Base-by-base conservation (phyloP, 2,888 invertebrate species). In the Sminthurinus aureus region DNA sequence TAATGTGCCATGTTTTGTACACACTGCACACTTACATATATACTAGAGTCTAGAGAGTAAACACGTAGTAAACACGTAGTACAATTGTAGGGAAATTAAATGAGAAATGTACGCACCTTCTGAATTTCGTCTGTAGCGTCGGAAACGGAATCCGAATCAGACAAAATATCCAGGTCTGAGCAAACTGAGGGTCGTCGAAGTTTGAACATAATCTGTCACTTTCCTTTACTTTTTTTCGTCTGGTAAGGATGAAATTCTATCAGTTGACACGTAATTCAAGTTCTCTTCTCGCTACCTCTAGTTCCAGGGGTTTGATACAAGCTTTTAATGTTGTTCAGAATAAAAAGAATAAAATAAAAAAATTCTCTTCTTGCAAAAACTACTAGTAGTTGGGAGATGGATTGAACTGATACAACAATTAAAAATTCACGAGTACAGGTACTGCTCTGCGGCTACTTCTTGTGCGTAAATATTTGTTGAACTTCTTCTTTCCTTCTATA, bases 351-450 rank as follows among this genome's bases (percentile, higher is more conserved):
- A 38, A 38, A 38, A 38, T 38, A 38, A 38, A 38, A 38, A 38
- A 38, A 38, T 38, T 38, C 38, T 38, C 38, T 38, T 38, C 38
- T 38, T 4, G 38, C 38, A 38, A 38, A 38, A 38, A 38, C 38
- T 38, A 38, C 38, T 38, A 38, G 38, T 6, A 38, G 38, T 6
- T 38, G 38, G 38, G 38, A 38, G 38, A 38, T 38, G 38, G 38
- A 38, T 38, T 38, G 38, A 38, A 74, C 74, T 50, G 52, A 75
- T 81, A 81, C 75, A 38, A 38, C 38, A 38, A 74, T 24, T 73
- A 58, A 81, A 20, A 58, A 81, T 81, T 52, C 66, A 67, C 66
- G 79, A 79, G 66, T 76, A 83, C 83, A 83, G 83, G 83, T 83
- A 83, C 83, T 67, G 52, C 71, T 82, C 77, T 71, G 82, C 24